phyloP scores from a whole-genome alignment of 2,113 vertebrate genomes.

The Phyllostomus hastatus region DNA sequence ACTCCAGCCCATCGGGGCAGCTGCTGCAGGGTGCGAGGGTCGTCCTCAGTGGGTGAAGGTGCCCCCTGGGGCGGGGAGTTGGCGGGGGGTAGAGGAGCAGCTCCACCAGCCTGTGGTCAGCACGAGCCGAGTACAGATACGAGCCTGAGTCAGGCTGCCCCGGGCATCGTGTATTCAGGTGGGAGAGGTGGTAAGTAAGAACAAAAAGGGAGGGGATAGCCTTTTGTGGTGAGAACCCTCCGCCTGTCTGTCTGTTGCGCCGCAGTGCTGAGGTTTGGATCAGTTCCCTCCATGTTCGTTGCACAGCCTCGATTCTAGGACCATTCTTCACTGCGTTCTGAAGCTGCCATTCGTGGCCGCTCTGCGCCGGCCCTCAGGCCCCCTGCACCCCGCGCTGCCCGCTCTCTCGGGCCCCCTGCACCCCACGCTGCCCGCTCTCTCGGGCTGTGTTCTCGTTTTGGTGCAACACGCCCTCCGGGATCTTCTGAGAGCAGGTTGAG shows the following conservation, averaged over 20 bases:
- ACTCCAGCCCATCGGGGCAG: accelerated
- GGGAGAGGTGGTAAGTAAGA: background rate
- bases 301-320: too few relatives aligned
- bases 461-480: too few relatives aligned
- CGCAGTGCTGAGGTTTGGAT: background rate
- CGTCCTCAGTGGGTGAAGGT: background rate
- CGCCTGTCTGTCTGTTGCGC: background rate
- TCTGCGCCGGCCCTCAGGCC: background rate
- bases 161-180: background rate
- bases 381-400: accelerated
- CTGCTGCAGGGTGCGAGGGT: too few relatives aligned
- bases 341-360: background rate
- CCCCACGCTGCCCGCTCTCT: background rate
- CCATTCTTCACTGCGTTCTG: background rate
- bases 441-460: background rate
- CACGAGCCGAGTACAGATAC: background rate
- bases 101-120: background rate
- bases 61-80: background rate
- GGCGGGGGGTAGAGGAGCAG: background rate
- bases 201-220: accelerated
- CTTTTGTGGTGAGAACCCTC: background rate
- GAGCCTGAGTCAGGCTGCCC: background rate
- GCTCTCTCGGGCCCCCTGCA: background rate
- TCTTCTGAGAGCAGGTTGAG: background rate
- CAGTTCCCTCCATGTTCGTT: too few relatives aligned